phyloP scores from a whole-genome alignment of 1,140 invertebrate species.

The Diorhabda elongata region DNA sequence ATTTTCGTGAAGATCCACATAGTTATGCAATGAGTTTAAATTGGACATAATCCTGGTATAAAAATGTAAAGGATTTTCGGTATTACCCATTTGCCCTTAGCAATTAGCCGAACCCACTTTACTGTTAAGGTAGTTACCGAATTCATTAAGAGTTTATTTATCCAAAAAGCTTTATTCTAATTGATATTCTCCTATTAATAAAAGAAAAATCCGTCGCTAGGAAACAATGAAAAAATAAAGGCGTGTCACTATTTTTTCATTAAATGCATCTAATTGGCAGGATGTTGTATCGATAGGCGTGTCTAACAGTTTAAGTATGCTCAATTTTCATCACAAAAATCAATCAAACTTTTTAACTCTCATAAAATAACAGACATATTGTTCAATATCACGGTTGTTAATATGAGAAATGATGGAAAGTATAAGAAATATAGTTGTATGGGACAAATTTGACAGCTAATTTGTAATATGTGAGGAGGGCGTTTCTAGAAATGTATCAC shows the following conservation, averaged over 20 bases:
- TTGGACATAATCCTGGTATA: too few species aligned
- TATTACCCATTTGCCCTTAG: too few species aligned
- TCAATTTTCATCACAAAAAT: neutral
- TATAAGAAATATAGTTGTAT: conserved; percentile 7
- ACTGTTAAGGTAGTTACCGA: too few species aligned
- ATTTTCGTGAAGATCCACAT: too few species aligned
- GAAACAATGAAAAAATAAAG: neutral
- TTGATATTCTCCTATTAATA: too few species aligned
- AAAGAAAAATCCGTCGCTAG: neutral
- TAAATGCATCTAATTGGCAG: neutral
- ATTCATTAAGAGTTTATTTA: too few species aligned
- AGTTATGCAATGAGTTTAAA: too few species aligned
- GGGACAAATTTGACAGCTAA: conserved; percentile 7
- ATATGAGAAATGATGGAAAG: neutral
- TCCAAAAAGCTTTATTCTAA: too few species aligned
- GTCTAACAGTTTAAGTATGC: neutral
- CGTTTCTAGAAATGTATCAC: conserved; percentile 12
- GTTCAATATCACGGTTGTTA: neutral
- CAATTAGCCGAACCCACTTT: too few species aligned
- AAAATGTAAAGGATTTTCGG: too few species aligned
- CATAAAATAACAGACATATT: neutral
- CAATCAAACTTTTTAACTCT: neutral
- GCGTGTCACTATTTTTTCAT: neutral
- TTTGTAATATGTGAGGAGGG: conserved; percentile 10
- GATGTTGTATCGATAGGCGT: neutral